phyloP scores from a whole-genome alignment of 2,113 vertebrate genomes.

The Ophthalmolycus amberensis region DNA sequence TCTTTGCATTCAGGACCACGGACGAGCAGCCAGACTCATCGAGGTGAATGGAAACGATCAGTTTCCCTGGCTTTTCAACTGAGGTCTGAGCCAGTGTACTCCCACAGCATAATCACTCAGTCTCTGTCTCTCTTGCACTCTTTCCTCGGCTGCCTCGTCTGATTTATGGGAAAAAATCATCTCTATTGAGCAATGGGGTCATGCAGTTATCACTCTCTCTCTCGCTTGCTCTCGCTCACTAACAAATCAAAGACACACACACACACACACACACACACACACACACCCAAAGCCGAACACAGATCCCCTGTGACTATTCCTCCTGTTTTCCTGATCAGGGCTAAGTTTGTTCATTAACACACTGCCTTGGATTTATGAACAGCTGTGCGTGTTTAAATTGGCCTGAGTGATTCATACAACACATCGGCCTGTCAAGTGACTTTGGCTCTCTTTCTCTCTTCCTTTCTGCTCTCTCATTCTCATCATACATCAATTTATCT shows the following conservation, averaged over 20 bases:
- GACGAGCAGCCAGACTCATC: slow-evolving; percentile 52
- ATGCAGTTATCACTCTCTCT: slow-evolving; percentile 49
- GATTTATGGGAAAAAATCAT: slow-evolving; percentile 77
- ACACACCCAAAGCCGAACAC: slow-evolving; percentile 7
- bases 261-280: slow-evolving; percentile 19
- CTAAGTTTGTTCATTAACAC: slow-evolving; percentile 58
- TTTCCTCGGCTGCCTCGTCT: slow-evolving; percentile 48
- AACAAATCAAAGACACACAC: slow-evolving; percentile 46
- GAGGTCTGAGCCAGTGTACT: slow-evolving; percentile 67
- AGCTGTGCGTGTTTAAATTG: slow-evolving; percentile 65
- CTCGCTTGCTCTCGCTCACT: slow-evolving; percentile 29
- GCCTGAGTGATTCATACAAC: slow-evolving; percentile 56
- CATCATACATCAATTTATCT: slow-evolving; percentile 12
- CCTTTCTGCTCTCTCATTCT: slow-evolving; percentile 16
- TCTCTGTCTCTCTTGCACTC: slow-evolving; percentile 55
- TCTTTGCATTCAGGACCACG: slow-evolving; percentile 60
- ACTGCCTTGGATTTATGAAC: slow-evolving; percentile 60
- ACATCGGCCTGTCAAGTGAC: slow-evolving; percentile 21
- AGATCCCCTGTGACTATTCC: slow-evolving; percentile 36
- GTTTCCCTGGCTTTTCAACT: slow-evolving; percentile 63
- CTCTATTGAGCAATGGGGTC: slow-evolving; percentile 74
- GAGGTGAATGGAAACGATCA: slow-evolving; percentile 70
- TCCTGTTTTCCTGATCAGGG: slow-evolving; percentile 49
- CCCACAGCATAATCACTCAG: slow-evolving; percentile 64
- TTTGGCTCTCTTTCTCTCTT: slow-evolving; percentile 8